Percentiles rank a stretch among this genome's conserved stretches.
Conservation (phyloP, 1,140 invertebrate genomes). For the Monochamus saltuarius region DNA sequence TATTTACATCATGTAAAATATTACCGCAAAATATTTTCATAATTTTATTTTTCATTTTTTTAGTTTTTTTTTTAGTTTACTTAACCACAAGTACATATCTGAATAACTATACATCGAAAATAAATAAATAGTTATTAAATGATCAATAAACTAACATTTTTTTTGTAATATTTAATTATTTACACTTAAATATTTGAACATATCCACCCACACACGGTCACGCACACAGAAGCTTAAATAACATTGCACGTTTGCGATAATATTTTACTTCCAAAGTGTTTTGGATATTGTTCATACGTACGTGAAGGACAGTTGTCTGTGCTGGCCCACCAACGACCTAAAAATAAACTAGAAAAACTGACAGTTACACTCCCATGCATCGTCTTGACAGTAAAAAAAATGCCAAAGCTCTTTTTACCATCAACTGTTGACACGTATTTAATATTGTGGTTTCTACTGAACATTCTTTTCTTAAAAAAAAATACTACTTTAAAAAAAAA, state of each 20-base stretch:
- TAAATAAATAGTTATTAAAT: conserved; percentile 13
- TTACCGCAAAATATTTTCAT: conserved; percentile 35
- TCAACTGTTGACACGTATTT: neutral
- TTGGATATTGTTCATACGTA: conserved; percentile 29
- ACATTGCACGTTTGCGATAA: conserved; percentile 47
- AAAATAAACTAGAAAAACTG: conserved; percentile 29
- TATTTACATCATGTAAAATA: conserved; percentile 38
- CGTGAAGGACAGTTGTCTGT: conserved; percentile 22
- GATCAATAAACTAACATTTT: conserved; percentile 11
- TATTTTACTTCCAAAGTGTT: conserved; percentile 39
- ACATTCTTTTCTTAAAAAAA: neutral
- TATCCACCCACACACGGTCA: conserved; percentile 18
- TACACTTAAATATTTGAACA: conserved; percentile 15
- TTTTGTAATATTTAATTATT: conserved; percentile 6
- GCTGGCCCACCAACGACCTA: conserved; percentile 21
- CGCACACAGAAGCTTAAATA: conserved; percentile 8
- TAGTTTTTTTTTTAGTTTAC: conserved; percentile 8
- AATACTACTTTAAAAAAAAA: neutral
- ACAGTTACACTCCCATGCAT: conserved; percentile 11
- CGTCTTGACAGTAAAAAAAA: conserved; percentile 10
- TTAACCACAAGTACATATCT: neutral
- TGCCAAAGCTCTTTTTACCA: conserved; percentile 3
- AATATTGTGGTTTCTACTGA: neutral
- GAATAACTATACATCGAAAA: conserved; percentile 13
- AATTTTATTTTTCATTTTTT: conserved; percentile 3